Base-by-base conservation (phyloP, 2,888 invertebrate genomes). In the Tachina lurida region DNA sequence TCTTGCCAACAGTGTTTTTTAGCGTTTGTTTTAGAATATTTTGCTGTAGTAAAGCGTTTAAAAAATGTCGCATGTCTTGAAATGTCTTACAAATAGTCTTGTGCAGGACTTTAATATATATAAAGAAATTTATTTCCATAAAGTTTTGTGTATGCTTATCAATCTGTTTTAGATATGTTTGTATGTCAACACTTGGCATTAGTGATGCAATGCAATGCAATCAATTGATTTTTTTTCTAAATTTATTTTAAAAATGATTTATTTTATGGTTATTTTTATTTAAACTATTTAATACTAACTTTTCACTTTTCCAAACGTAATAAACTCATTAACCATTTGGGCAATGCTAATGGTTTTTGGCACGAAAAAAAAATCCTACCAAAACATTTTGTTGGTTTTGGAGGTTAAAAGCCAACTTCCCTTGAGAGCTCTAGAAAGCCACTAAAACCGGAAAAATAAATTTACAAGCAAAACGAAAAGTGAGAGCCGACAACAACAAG, bases 401-500 rank as follows among this genome's bases (percentile, higher is more conserved):
- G 12, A 43, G 39, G 62, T 41, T 43, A 1, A 9, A 43, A 54
- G 17, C 8, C 47, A 39, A 58, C 39, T 12, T 70, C 71, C 79
- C 71, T 17, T 56, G 49, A 79, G 71, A 63, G 71, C 54, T 63
- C 49, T 47, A 47, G 15, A 47, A 79, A 71, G 62, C 70, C 62
- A 15, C 45, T 62, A 45, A 12, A 79, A 47, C 39, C 63, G 62
- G 47, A 63, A 79, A 71, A 68, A 52, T 9, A 49, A 79, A 71
- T 74, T 84, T 70, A 54, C 22, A 63, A 43, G 58, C 22, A 60
- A 22, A 67, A 65, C 22, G 15, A 65, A 47, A 12, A 58, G 45
- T 15, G 10, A 47, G 52, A 49, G 13, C 4, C 9, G 60, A 9
- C 31, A 52, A n/a, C n/a, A n/a, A n/a, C n/a, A n/a, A n/a, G n/a